These are phyloP conservation scores for Pyrgilauda ruficollis DNA, from an alignment of 2,113 vertebrate species.

Conservation along the genomic window DNA sequence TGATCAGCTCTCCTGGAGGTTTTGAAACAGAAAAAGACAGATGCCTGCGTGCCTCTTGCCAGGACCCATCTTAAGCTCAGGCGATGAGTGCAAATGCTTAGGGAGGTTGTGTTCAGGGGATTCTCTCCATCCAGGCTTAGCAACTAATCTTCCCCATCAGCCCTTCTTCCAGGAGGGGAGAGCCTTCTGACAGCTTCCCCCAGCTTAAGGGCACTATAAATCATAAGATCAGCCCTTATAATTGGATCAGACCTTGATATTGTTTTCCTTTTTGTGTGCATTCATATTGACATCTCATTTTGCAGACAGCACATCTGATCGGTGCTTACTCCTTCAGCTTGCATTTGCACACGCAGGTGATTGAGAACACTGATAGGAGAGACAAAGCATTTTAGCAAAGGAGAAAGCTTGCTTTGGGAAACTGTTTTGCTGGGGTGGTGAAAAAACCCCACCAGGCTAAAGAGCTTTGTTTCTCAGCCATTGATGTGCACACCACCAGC, in stretches of 20 bases:
- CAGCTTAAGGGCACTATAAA: not conserved
- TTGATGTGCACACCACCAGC: not conserved
- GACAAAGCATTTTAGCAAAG: not conserved
- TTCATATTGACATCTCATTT: constrained; percentile 22
- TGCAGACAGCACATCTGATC: not conserved
- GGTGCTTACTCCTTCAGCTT: not conserved
- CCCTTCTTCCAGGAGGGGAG: not conserved
- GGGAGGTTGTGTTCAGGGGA: not conserved
- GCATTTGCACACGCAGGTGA: not conserved
- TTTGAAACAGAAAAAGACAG: constrained; percentile 66
- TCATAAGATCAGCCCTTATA: constrained; percentile 1
- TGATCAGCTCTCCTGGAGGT: constrained; percentile 66
- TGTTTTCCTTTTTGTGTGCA: not conserved
- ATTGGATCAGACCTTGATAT: constrained; percentile 1
- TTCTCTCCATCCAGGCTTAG: constrained; percentile 32
- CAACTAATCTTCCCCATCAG: constrained; percentile 2
- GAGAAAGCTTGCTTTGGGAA: not conserved
- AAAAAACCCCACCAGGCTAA: not conserved
- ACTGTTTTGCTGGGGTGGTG: not conserved
- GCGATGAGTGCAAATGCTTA: not conserved
- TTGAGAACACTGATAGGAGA: not conserved
- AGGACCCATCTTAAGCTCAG: constrained; percentile 59
- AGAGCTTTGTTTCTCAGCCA: not conserved
- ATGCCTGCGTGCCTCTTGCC: constrained; percentile 61
- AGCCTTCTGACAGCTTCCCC: not conserved